Evolutionary conservation across 2,888 invertebrate genomes (phyloP).

Genomic region (Gari tellinella): DNA sequence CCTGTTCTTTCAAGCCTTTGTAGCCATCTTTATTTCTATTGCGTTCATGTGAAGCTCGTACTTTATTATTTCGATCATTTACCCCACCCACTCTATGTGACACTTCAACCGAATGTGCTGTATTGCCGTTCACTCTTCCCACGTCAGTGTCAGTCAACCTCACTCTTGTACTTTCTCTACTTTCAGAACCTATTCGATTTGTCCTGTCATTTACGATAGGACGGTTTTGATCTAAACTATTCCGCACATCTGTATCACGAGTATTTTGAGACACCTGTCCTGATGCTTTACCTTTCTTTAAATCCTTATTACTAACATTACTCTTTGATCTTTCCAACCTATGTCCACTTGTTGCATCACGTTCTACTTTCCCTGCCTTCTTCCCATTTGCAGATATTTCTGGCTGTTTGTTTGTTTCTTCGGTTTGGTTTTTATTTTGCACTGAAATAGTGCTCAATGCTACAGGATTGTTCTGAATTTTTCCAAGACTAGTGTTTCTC

Average conservation of each 20-base stretch:
- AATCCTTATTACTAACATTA: constrained; percentile 31
- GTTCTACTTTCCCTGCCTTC: too few species aligned
- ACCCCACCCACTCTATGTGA: too few species aligned
- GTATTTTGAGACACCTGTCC: too few species aligned
- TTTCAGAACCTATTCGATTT: too few species aligned
- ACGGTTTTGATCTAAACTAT: too few species aligned
- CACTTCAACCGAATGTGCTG: too few species aligned
- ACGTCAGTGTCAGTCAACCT: too few species aligned
- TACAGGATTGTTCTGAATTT: constrained; percentile 25
- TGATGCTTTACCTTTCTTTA: constrained; percentile 34
- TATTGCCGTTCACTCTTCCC: too few species aligned
- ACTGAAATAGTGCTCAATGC: constrained; percentile 52
- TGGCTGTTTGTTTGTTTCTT: neutral
- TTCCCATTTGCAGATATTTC: neutral
- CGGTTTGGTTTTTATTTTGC: constrained; percentile 41
- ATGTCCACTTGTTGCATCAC: constrained; percentile 5
- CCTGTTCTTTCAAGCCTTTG: constrained; percentile 30
- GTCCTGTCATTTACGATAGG: too few species aligned
- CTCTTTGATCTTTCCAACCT: constrained; percentile 52
- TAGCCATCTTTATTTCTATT: constrained; percentile 9
- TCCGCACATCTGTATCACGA: too few species aligned
- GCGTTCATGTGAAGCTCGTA: neutral
- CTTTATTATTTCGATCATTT: too few species aligned
- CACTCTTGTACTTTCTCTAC: too few species aligned
- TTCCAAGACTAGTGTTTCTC: constrained; percentile 12